A percentile compares a stretch with the other conserved stretches of the same genome.
phyloP scores from a whole-genome alignment of 2,888 invertebrate species.

The Archips crataeganus region DNA sequence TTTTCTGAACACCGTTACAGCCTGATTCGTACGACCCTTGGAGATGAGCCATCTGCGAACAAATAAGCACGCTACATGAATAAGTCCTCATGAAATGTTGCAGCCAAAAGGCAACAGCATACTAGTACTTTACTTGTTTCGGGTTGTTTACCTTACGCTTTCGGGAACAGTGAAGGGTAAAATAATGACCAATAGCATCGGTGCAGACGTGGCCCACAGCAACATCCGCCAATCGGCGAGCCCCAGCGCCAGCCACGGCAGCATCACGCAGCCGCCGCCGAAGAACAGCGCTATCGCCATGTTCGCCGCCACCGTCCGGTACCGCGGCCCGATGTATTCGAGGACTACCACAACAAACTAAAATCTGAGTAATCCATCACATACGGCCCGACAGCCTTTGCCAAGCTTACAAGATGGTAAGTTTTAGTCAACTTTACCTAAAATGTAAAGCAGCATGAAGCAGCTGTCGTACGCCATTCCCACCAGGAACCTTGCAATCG shows the following conservation, averaged over 20 bases:
- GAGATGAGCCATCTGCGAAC: slow-evolving; percentile 73
- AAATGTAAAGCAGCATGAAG: slow-evolving; percentile 94
- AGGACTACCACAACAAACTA: slow-evolving; percentile 58
- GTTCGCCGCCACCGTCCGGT: slow-evolving; percentile 81
- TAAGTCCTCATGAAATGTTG: neutral
- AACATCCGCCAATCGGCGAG: slow-evolving; percentile 74
- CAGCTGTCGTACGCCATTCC: slow-evolving; percentile 94
- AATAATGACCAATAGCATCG: slow-evolving; percentile 65
- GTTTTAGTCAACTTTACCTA: slow-evolving; percentile 84
- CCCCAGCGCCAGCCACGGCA: slow-evolving; percentile 82
- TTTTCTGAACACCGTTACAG: slow-evolving; percentile 70
- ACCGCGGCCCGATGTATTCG: slow-evolving; percentile 80
- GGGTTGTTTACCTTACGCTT: slow-evolving; percentile 69
- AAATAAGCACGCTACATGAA: neutral
- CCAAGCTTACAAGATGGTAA: neutral
- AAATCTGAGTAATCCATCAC: neutral
- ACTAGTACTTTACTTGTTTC: neutral
- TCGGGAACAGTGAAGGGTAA: slow-evolving; percentile 77
- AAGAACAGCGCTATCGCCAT: slow-evolving; percentile 82
- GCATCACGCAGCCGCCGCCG: slow-evolving; percentile 72
- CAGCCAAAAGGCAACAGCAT: neutral
- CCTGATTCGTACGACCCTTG: slow-evolving; percentile 70
- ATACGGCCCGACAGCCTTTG: neutral
- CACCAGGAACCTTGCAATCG: slow-evolving; percentile 90
- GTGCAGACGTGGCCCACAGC: slow-evolving; percentile 72